phyloP scores from a whole-genome alignment of 1,140 invertebrate species.

The Elysia chlorotica region DNA sequence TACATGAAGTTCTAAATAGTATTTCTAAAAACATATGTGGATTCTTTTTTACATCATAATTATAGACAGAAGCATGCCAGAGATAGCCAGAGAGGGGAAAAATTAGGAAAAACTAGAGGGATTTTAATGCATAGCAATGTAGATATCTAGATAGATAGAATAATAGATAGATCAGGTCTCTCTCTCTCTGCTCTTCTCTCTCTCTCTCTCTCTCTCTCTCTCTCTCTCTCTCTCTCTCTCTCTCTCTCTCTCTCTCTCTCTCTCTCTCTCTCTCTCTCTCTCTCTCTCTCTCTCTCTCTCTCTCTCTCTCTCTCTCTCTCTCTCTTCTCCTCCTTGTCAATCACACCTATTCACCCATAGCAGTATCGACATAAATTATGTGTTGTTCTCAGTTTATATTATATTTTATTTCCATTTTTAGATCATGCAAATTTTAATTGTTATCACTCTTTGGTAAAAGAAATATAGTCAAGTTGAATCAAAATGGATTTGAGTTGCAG shows the following conservation, averaged over 20 bases:
- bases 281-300: no score
- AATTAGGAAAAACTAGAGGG: no score
- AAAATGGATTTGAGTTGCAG: no score
- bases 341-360: no score
- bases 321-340: neutral
- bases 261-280: no score
- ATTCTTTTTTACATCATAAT: neutral
- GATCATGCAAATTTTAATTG: neutral
- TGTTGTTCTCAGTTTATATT: neutral
- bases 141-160: neutral
- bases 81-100: no score
- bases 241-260: neutral
- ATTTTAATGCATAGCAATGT: no score
- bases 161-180: neutral
- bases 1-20: no score
- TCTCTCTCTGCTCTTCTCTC: neutral
- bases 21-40: neutral
- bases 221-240: neutral
- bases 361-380: neutral
- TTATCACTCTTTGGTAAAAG: no score
- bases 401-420: neutral
- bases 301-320: no score
- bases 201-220: neutral
- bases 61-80: neutral
- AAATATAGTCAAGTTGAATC: no score